Percentiles rank a stretch among this genome's conserved stretches.
Evolutionary conservation across 2,888 invertebrate species (phyloP).

Genomic region (Teleiodes luculella): DNA sequence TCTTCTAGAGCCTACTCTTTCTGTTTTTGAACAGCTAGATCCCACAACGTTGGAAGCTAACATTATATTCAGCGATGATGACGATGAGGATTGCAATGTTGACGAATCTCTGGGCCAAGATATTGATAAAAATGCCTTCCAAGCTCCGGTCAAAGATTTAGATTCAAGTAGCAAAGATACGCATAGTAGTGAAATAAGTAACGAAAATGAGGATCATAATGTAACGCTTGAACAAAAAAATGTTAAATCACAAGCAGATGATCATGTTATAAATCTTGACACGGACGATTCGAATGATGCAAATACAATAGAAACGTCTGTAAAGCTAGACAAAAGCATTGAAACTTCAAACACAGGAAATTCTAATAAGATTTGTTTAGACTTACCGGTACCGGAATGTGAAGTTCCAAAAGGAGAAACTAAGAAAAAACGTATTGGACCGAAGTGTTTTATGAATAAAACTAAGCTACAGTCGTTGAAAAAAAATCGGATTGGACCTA

Average conservation of each 20-base stretch:
- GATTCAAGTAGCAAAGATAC: neutral
- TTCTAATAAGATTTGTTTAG: neutral
- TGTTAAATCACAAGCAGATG: too few relatives aligned
- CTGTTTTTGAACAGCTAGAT: neutral
- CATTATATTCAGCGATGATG: constrained; percentile 8
- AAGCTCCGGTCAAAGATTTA: neutral
- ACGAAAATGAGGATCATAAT: neutral
- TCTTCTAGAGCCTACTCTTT: neutral
- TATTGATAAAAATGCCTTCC: neutral
- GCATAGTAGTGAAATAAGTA: neutral
- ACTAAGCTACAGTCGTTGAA: neutral
- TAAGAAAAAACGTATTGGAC: neutral
- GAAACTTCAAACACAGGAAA: neutral
- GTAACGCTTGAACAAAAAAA: neutral
- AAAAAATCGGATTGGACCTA: neutral
- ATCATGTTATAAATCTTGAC: neutral
- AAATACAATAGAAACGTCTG: neutral
- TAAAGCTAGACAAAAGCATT: neutral
- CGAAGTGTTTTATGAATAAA: neutral
- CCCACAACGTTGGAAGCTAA: neutral
- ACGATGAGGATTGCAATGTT: neutral
- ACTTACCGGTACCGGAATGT: too few relatives aligned
- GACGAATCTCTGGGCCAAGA: neutral
- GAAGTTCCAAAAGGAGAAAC: too few relatives aligned
- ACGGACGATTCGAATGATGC: neutral